Percentiles rank a stretch among this genome's conserved stretches.
Evolutionary conservation across 2,888 invertebrate species (phyloP).

Genomic region (Brachycybe producta): DNA sequence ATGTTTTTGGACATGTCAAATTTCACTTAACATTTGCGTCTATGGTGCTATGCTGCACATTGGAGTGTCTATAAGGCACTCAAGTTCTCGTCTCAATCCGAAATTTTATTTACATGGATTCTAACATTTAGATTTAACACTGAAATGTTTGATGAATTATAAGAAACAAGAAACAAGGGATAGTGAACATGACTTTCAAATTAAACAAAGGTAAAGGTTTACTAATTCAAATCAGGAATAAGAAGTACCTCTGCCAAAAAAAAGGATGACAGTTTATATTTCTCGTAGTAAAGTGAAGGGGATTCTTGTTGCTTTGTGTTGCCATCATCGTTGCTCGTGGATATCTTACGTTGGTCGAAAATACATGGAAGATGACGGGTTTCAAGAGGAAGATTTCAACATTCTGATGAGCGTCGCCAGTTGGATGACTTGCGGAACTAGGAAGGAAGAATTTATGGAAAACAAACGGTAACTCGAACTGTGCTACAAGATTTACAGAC

Average conservation of each 20-base stretch:
- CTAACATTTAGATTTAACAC: conserved; percentile 48
- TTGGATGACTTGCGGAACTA: conserved; percentile 76
- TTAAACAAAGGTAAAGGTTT: background rate
- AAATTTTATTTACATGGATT: conserved; percentile 5
- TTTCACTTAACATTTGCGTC: too few relatives aligned
- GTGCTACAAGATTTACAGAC: background rate
- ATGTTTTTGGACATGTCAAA: too few relatives aligned
- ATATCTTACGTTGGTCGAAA: conserved; percentile 52
- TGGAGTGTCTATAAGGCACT: too few relatives aligned
- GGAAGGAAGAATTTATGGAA: conserved; percentile 29
- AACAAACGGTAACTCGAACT: background rate
- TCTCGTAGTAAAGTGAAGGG: conserved; percentile 44
- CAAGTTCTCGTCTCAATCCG: too few relatives aligned
- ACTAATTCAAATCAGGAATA: too few relatives aligned
- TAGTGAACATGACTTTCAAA: conserved; percentile 19
- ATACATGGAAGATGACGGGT: conserved; percentile 41
- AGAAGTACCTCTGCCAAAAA: too few relatives aligned
- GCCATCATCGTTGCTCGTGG: conserved; percentile 75
- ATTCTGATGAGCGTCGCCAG: conserved; percentile 68
- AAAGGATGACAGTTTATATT: too few relatives aligned
- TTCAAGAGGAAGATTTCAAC: conserved; percentile 48
- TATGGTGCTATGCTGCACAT: too few relatives aligned
- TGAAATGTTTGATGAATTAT: conserved; percentile 49
- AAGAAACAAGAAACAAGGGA: conserved; percentile 26
- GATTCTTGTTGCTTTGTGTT: conserved; percentile 68